Evolutionary conservation across 2,113 vertebrate species (phyloP), one percentile per base, ranked within the genome.

Genomic region (Bucco capensis): DNA sequence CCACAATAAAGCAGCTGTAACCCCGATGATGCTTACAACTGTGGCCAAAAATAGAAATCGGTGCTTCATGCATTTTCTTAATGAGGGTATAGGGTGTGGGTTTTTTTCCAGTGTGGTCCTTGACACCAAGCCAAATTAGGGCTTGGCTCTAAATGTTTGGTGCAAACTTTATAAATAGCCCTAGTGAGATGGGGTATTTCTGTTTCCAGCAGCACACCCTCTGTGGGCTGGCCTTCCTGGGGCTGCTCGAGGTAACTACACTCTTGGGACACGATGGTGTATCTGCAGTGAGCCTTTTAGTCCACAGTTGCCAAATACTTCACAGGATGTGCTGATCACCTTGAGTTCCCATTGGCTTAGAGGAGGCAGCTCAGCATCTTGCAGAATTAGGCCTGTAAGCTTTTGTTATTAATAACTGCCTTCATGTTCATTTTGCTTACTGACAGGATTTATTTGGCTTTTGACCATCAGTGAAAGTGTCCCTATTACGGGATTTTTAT

Each of bases 1-100:
- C 88, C 72, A 82, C 89, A 95, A 72, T 95, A 96, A 89, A 95
- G 85, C 92, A 94, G 54, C 92, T 87, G 84, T 94, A 96, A 95
- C 85, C 73, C 91, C 91, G 49, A 76, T 6, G 30, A 38, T 82
- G 58, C 27, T 90, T 70, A 92, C 85, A 95, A 67, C 76, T 69
- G 49, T 3, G 31, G 28, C 73, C 85, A 91, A 80, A 64, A 88
- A 93, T 75, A 94, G 85, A 95, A 96, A 95, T 70, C 2, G 21
- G 56, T 42, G 35, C 89, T 96, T 89, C 88, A 79, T 75, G 56
- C 37, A 4, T 89, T 90, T 95, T 95, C 82, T 89, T 91, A 83
- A 89, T 86, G 89, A 95, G 92, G 81, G 71, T 42, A 28, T 50
- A 51, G 71, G 70, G 24, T 6, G 25, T 37, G 25, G 9, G 3